A percentile compares a stretch with the other conserved stretches of the same genome.
These are phyloP conservation scores for human (Homo sapiens) DNA, from an alignment of 2,113 vertebrate species.

Conservation along the genomic window GRCh38 chr6:130747501-130748000, in stretches of 20 bases:
- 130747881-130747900: not conserved
- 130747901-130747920: not conserved
- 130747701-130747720: not conserved
- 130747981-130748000: not conserved
- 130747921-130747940: not conserved
- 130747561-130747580: conserved; percentile 63
- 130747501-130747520: conserved; percentile 61
- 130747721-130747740: not conserved
- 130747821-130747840: not conserved
- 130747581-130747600: not conserved
- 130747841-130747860: not conserved
- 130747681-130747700: not conserved
- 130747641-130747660: not conserved
- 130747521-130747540: conserved; percentile 48
- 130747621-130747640: conserved; percentile 32
- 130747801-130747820: not conserved
- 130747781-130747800: not conserved
- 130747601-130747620: conserved; percentile 34
- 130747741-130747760: not conserved
- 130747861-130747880: not conserved
- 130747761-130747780: not conserved
- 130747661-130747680: not conserved
- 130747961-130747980: not conserved
- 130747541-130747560: conserved; percentile 70
- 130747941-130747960: not conserved